Base-by-base conservation (phyloP, 2,888 invertebrate species). In the Cylloceria caligata region DNA sequence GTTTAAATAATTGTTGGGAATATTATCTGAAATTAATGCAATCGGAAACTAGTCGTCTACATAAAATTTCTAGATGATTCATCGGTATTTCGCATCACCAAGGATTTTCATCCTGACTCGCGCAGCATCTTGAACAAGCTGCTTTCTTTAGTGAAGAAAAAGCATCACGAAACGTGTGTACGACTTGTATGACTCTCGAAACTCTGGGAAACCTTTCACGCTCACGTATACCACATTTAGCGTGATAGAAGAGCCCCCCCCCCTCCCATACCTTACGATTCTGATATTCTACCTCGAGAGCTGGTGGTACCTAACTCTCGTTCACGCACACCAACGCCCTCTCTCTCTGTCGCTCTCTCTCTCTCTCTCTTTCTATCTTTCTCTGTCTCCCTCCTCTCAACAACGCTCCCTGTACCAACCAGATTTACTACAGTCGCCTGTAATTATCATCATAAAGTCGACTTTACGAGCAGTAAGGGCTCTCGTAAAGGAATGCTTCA, bases 371-470 rank as follows among this genome's bases (percentile, higher is more conserved):
- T n/a, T n/a, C n/a, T n/a, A n/a, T n/a, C n/a, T n/a, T n/a, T n/a
- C n/a, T n/a, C n/a, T n/a, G n/a, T n/a, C n/a, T n/a, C n/a, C n/a
- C n/a, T 34, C 60, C 68, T 16, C 55, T 69, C 27, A 34, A 36
- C 71, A 39, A 21, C 30, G 30, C 62, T 71, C 80, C 69, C 85
- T 80, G 84, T 84, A 86, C 88, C 89, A 89, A 88, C 89, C 92
- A 91, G 91, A 92, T 92, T 92, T 92, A 92, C 91, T 92, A 89
- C 92, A 88, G 89, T 91, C 90, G 84, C 89, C 91, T 91, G 91
- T 92, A 92, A 92, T 92, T 92, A 92, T 92, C 92, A 92, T 92
- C 92, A 92, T 92, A 92, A 92, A 92, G 92, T 92, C 92, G 92
- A 91, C 89, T 92, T 92, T 92, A 92, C 92, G 92, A 92, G 91